Base-by-base conservation (phyloP, 2,113 vertebrate species). In the Clarias batrachus region DNA sequence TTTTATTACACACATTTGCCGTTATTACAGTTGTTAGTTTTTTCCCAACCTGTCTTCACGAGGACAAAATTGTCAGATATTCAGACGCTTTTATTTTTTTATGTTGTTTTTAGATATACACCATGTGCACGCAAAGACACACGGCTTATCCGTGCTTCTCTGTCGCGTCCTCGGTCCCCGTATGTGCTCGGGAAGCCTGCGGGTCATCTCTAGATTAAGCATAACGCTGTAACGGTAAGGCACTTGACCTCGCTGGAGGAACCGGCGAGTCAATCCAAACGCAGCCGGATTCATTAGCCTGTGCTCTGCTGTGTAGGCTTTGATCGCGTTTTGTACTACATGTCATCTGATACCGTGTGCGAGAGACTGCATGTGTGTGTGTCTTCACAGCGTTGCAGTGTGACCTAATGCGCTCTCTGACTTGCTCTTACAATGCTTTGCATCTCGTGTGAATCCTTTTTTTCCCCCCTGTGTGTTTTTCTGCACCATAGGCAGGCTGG, bases 401-500 rank as follows among this genome's bases (percentile, higher is more conserved):
- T 91, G 86, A 82, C 83, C 65, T 84, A 85, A 71, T 70, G 83
- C 37, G 88, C 80, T 88, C 89, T 91, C 88, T 88, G n/a, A 87
- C 62, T 14, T 54, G 78, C 41, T 41, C 76, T 27, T 59, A 82
- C 6, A 63, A 52, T 81, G 65, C 85, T 78, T 62, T 59, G 56
- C 25, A 13, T 79, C 80, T 85, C 16, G 25, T 27, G 2, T 56
- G 56, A 66, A 80, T 88, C 17, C 54, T 83, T 30, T n/a, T n/a
- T 81, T 74, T 48, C 48, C 41, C 60, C 4, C 87, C 17, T 82
- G 14, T 81, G 48, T 89, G 68, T 85, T 11, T 90, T 33, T 82
- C 14, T 88, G 81, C 87, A 85, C 81, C 81, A 85, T 90, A 97
- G 98, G 98, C 97, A 41, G 98, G 98, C 88, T 99, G 98, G 98